A percentile compares a stretch with the other conserved stretches of the same genome.
Evolutionary conservation across 2,888 invertebrate genomes (phyloP).

Genomic region (Gymnocheta viridis): DNA sequence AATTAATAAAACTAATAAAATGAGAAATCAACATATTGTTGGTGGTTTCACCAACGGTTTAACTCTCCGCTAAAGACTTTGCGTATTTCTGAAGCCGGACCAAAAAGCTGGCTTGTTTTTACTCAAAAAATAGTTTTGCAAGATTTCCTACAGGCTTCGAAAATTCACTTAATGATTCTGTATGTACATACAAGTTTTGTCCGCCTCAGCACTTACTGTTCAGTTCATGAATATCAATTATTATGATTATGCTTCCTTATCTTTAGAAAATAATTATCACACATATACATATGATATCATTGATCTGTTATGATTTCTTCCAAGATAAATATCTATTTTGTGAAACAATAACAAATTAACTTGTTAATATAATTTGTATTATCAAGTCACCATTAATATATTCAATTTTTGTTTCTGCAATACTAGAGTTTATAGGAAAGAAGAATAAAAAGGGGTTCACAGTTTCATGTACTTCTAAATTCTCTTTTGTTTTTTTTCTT

Average conservation of each 20-base stretch:
- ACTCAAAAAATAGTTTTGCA: not conserved
- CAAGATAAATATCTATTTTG: constrained; percentile 19
- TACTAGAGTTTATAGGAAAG: no score
- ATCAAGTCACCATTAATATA: no score
- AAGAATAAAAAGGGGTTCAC: no score
- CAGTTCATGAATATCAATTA: constrained; percentile 20
- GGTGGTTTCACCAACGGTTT: no score
- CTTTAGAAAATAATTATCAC: constrained; percentile 58
- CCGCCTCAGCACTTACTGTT: constrained; percentile 9
- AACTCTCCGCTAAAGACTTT: no score
- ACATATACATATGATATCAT: constrained; percentile 42
- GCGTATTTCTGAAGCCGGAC: no score
- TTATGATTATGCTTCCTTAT: constrained; percentile 40
- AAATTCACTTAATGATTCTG: not conserved
- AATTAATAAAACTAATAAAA: no score
- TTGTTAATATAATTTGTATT: not conserved
- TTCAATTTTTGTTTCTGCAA: no score
- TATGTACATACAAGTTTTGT: not conserved
- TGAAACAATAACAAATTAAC: not conserved
- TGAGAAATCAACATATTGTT: no score
- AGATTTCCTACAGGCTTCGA: constrained; percentile 1
- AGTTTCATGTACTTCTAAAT: no score
- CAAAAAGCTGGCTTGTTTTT: no score
- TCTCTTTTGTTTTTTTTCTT: no score
- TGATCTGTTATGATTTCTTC: not conserved